A percentile compares a stretch with the other conserved stretches of the same genome.
phyloP scores from a whole-genome alignment of 2,888 invertebrate species.

The Sinopyrophorus schimmeli region DNA sequence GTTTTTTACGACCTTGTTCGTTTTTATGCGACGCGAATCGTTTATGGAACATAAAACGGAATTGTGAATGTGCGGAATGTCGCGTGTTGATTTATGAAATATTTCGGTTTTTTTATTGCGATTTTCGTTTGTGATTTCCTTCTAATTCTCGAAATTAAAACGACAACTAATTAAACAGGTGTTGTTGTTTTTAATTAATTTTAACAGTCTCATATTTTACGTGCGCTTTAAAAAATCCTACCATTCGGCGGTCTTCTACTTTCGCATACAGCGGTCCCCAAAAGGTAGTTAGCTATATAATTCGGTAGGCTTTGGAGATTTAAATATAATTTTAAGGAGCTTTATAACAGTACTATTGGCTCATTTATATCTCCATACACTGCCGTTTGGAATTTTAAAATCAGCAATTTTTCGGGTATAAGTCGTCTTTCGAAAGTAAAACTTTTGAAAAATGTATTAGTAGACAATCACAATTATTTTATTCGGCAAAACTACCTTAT shows the following conservation, averaged over 20 bases:
- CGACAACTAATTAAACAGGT: neutral
- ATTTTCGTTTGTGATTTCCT: slow-evolving; percentile 10
- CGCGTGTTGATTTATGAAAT: slow-evolving; percentile 10
- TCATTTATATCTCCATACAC: neutral
- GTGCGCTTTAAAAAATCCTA: neutral
- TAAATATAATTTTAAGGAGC: neutral
- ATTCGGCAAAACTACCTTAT: too few species aligned
- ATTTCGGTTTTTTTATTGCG: slow-evolving; percentile 16
- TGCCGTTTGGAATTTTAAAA: too few species aligned
- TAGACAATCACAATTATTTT: too few species aligned
- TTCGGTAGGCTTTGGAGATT: neutral
- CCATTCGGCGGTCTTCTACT: neutral
- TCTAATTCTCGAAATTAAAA: slow-evolving; percentile 2
- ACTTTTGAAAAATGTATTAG: too few species aligned
- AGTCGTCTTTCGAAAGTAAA: too few species aligned
- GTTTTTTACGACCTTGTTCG: too few species aligned
- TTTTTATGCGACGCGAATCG: slow-evolving; percentile 3
- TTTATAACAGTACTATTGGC: neutral
- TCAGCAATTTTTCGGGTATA: too few species aligned
- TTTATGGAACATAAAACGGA: neutral
- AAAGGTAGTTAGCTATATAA: neutral
- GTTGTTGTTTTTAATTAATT: slow-evolving; percentile 4
- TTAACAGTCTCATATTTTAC: neutral
- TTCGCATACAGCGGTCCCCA: neutral
- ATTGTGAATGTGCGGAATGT: slow-evolving; percentile 11